Percentiles rank a stretch among this genome's conserved stretches.
Evolutionary conservation across 2,113 vertebrate genomes (phyloP).

Genomic region (Marcusenius ussheri): DNA sequence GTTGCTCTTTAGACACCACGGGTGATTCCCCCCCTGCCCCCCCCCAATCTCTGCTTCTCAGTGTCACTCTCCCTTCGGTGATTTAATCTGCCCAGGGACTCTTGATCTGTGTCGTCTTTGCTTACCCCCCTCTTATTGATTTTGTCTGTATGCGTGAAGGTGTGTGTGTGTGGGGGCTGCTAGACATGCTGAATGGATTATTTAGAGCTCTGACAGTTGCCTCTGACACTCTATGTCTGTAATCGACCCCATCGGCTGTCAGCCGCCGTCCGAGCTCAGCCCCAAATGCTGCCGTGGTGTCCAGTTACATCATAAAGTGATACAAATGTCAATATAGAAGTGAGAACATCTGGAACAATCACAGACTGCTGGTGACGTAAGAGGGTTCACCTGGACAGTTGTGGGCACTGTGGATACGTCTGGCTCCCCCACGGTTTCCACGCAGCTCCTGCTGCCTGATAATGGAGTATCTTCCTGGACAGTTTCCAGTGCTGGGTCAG

Average conservation of each 20-base stretch:
- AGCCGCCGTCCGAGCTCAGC: background rate
- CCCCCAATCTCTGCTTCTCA: background rate
- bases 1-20: background rate
- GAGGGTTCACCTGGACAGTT: background rate
- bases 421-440: background rate
- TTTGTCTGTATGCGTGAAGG: constrained; percentile 10
- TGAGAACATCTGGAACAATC: background rate
- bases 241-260: background rate
- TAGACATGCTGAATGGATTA: background rate
- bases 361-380: background rate
- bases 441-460: background rate
- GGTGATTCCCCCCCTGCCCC: background rate
- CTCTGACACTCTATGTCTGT: background rate
- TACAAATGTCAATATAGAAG: background rate
- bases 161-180: background rate
- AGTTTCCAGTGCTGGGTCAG: background rate
- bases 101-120: background rate
- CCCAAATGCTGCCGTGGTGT: background rate
- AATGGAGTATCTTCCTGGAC: background rate
- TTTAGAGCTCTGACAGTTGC: background rate
- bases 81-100: constrained; percentile 10
- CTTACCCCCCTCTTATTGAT: background rate
- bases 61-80: background rate
- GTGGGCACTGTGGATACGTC: background rate
- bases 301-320: background rate